phyloP scores from a whole-genome alignment of 2,888 invertebrate genomes.

The Troides aeacus region DNA sequence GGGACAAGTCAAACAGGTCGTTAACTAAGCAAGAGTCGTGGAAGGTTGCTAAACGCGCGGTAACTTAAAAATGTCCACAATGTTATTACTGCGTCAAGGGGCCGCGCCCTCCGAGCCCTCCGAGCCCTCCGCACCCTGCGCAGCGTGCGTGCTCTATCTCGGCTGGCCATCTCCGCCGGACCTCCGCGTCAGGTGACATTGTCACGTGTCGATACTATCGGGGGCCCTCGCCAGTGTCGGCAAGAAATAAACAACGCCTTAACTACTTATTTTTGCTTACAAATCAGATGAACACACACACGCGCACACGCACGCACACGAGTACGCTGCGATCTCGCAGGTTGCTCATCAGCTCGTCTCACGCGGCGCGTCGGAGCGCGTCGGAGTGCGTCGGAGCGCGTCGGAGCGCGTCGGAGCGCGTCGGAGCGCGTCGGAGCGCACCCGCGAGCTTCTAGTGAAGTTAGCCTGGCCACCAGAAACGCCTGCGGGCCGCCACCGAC shows the following conservation, averaged over 20 bases:
- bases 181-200: conserved; percentile 9
- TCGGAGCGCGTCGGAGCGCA: too few relatives aligned
- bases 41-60: conserved; percentile 8
- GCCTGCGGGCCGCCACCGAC: too few relatives aligned
- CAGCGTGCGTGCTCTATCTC: conserved; percentile 20
- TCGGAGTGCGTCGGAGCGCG: too few relatives aligned
- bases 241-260: conserved; percentile 11
- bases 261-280: neutral
- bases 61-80: conserved; percentile 10
- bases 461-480: neutral
- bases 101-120: neutral
- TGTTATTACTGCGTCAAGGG: conserved; percentile 13
- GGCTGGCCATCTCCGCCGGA: conserved; percentile 1
- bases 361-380: too few relatives aligned
- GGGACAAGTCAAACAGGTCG: neutral
- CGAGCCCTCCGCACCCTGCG: neutral
- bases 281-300: neutral
- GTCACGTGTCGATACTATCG: conserved; percentile 6
- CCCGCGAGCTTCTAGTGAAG: neutral
- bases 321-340: too few relatives aligned
- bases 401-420: too few relatives aligned
- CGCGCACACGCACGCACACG: too few relatives aligned
- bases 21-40: conserved; percentile 4
- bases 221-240: conserved; percentile 2
- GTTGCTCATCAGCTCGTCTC: too few relatives aligned